Base-by-base conservation (phyloP, 2,888 invertebrate genomes). In the Diarsia dahlii region DNA sequence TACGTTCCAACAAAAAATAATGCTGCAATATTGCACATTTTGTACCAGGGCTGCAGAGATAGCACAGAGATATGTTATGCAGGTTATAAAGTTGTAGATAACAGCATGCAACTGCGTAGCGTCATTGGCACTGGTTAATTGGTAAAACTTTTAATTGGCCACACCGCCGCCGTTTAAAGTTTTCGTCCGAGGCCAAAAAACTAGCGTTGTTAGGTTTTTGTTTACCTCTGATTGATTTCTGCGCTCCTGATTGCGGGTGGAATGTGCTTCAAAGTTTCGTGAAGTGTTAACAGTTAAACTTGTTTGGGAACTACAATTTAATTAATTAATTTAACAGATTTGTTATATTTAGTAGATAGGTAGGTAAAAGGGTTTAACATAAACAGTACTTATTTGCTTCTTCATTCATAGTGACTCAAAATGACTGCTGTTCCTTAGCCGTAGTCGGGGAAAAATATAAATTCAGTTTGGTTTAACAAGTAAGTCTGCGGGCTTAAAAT, bases 111-210 rank as follows among this genome's bases (percentile, higher is more conserved):
- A 82, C 81, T 72, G 84, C 74, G 82, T 81, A 81, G 84, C 86
- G 85, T 85, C 88, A 90, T 88, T 82, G 83, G 75, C 80, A 74
- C 80, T 78, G 80, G 87, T 87, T 91, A 91, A 92, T 91, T 91
- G 91, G 90, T 85, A 83, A 85, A 92, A 92, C 88, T 92, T 92
- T 91, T 92, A 92, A 92, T 92, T 91, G 92, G 89, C 86, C 82
- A 13, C 76, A 81, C 81, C 60, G 65, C 76, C 46, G 56, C 60
- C 88, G 86, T 87, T 87, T 88, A 86, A 74, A 87, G 85, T 86
- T 85, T 82, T 79, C 79, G 71, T 76, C 81, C 71, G 78, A 67
- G 84, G 88, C 84, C 78, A 87, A 69, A 65, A 78, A 84, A 81
- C 64, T 56, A 79, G 88, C 85, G 85, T 69, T 67, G 46, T 34